Evolutionary conservation across 2,113 vertebrate species (phyloP).

Genomic region (Istiophorus platypterus): DNA sequence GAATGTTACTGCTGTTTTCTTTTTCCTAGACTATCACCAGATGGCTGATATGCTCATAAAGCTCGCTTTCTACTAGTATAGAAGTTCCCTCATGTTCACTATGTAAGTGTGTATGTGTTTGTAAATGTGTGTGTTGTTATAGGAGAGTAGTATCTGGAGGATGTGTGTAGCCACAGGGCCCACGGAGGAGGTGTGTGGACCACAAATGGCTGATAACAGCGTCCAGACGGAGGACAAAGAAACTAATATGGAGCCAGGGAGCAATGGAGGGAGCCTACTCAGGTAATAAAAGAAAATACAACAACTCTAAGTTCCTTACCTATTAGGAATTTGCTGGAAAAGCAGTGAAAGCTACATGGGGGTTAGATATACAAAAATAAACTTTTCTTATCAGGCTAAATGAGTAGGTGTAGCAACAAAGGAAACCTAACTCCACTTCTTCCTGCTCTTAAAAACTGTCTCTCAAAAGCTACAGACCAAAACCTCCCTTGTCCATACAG

Average conservation of each 20-base stretch:
- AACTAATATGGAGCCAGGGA: constrained; percentile 56
- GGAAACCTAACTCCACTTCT: neutral
- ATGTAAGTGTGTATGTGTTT: constrained; percentile 1
- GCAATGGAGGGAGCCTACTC: constrained; percentile 64
- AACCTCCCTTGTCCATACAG: too few relatives aligned
- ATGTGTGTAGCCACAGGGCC: constrained; percentile 83
- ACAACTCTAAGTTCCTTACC: neutral
- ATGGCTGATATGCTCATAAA: constrained; percentile 52
- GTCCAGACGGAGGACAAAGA: constrained; percentile 69
- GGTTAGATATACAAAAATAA: neutral
- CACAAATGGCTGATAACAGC: constrained; percentile 76
- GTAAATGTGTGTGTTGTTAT: constrained; percentile 30
- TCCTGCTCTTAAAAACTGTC: too few relatives aligned
- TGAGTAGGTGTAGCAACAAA: neutral
- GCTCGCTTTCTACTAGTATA: constrained; percentile 34
- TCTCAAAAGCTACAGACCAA: too few relatives aligned
- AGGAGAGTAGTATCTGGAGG: constrained; percentile 90
- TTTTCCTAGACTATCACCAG: constrained; percentile 40
- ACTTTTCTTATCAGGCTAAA: neutral
- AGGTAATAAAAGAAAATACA: constrained; percentile 74
- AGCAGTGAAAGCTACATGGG: neutral
- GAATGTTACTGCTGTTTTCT: constrained; percentile 44
- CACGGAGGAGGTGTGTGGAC: constrained; percentile 71
- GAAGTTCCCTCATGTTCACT: constrained; percentile 21
- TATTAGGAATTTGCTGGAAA: constrained; percentile 6